Conservation (phyloP, 1,140 invertebrate genomes). For the Lepidurus apus region DNA sequence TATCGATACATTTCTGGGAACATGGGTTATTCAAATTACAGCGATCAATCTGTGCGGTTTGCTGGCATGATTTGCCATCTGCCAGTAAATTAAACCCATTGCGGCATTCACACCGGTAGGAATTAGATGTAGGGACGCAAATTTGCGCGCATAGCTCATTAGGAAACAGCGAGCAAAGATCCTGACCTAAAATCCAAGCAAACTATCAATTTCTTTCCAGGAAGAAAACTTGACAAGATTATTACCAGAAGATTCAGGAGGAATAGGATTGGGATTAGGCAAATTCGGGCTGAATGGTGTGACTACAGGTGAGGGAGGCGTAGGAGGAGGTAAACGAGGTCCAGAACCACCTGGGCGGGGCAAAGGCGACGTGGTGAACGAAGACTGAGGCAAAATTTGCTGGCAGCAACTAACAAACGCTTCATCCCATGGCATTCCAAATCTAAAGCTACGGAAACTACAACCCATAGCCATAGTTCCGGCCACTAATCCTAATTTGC, state of each 20-base stretch:
- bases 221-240: not conserved
- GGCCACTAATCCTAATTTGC: conserved; percentile 50
- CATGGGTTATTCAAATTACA: conserved; percentile 59
- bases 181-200: conserved; percentile 46
- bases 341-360: conserved; percentile 24
- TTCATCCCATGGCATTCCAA: conserved; percentile 53
- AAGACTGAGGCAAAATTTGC: conserved; percentile 40
- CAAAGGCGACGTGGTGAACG: not conserved
- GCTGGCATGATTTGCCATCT: conserved; percentile 60
- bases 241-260: not conserved
- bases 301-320: not conserved
- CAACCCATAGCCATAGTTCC: conserved; percentile 50
- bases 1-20: conserved; percentile 59
- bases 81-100: conserved; percentile 61
- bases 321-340: conserved; percentile 21
- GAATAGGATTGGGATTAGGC: not conserved
- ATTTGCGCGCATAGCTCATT: conserved; percentile 66
- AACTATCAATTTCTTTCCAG: conserved; percentile 28
- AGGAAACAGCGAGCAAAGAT: conserved; percentile 58
- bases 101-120: conserved; percentile 67
- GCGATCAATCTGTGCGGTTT: conserved; percentile 31
- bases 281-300: not conserved
- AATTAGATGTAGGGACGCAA: conserved; percentile 59
- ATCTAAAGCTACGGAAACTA: conserved; percentile 46
- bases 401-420: conserved; percentile 51